phyloP scores from a whole-genome alignment of 2,113 vertebrate genomes.

The Burhinus bistriatus region DNA sequence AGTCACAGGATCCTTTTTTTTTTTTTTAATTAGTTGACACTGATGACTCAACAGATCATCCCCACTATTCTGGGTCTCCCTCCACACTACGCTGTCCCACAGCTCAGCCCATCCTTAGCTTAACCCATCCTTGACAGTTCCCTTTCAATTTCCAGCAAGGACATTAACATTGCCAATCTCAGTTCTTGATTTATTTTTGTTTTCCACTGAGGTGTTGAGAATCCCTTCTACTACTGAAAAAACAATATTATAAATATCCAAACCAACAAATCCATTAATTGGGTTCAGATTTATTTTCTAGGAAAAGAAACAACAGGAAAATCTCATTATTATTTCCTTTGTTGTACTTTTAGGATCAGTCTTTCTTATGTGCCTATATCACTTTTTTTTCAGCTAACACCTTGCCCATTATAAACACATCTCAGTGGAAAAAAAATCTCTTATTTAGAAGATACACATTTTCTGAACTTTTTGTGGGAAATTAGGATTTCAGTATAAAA shows the following conservation, averaged over 20 bases:
- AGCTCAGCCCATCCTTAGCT: neutral
- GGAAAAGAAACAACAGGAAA: neutral
- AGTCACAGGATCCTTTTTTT: fast-evolving
- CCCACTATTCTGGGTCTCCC: neutral
- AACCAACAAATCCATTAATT: neutral
- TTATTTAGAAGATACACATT: neutral
- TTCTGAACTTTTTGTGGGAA: neutral
- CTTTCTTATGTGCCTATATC: neutral
- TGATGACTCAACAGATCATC: neutral
- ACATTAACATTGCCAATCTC: neutral
- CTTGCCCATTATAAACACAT: neutral
- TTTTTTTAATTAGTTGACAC: neutral
- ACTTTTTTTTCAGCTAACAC: neutral
- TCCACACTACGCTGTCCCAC: fast-evolving
- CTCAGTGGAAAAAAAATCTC: neutral
- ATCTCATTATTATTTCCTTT: neutral
- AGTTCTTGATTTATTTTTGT: neutral
- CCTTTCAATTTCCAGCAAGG: neutral
- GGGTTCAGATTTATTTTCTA: neutral
- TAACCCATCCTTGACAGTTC: neutral
- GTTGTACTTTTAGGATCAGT: neutral
- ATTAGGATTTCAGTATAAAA: neutral
- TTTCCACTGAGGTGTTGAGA: neutral
- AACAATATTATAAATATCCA: neutral
- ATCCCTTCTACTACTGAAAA: neutral